phyloP scores from a whole-genome alignment of 2,888 invertebrate species.

The Halictus quadricinctus region DNA sequence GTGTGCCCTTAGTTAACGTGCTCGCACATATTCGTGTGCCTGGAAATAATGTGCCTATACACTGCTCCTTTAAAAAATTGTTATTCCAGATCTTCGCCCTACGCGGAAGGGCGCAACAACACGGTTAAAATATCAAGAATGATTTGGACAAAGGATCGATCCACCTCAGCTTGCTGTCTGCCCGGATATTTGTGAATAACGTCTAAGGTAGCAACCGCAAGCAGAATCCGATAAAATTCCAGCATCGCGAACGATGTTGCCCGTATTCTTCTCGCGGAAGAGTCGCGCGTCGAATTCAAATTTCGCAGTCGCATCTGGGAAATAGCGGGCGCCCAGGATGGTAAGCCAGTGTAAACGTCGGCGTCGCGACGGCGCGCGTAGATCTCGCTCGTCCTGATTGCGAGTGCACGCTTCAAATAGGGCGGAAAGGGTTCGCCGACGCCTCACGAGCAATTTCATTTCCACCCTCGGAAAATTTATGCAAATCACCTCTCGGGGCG shows the following conservation, averaged over 20 bases:
- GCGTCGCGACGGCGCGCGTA: not conserved
- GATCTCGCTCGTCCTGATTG: conserved; percentile 48
- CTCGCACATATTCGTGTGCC: too few relatives aligned
- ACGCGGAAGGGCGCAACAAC: too few relatives aligned
- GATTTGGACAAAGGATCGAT: too few relatives aligned
- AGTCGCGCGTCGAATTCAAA: conserved; percentile 6
- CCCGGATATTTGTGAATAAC: not conserved
- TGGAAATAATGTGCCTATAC: too few relatives aligned
- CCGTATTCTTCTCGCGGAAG: not conserved
- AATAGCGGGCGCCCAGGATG: not conserved
- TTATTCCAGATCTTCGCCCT: too few relatives aligned
- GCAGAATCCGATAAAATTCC: not conserved
- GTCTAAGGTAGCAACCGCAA: not conserved
- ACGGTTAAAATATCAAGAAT: too few relatives aligned
- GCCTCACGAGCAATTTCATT: conserved; percentile 73
- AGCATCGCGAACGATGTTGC: not conserved
- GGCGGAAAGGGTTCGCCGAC: conserved; percentile 56
- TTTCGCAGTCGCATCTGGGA: not conserved
- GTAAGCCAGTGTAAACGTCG: not conserved
- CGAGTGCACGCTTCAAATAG: conserved; percentile 61
- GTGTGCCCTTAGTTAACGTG: too few relatives aligned
- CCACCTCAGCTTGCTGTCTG: not conserved
- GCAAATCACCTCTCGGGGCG: conserved; percentile 67
- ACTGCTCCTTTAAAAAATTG: too few relatives aligned
- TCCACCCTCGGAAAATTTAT: conserved; percentile 70